Evolutionary conservation across 2,797 vertebrate species (phyloP), one percentile per base, ranked within the genome.

Genomic region (Brachyrhaphis roseni): DNA sequence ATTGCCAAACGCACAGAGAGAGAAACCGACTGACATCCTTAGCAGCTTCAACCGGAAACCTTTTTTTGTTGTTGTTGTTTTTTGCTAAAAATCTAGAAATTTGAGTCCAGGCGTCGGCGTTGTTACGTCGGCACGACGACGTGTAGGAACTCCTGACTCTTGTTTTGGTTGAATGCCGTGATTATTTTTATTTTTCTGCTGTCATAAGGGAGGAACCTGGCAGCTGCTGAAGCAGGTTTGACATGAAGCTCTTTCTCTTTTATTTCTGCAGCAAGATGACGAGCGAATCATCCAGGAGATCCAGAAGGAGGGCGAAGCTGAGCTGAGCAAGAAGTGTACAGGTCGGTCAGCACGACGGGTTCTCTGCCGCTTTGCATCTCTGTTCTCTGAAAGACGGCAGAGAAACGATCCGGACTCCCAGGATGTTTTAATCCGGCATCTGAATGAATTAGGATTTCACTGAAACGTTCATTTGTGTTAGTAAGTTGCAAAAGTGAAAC

Each of bases 241-340:
- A 16, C 59, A 36, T 36, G 15, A 36, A 16, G 10, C 26, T 13
- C 68, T 53, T 59, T 59, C 31, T 64, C 57, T 41, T 73, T 1
- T 76, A 78, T 70, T 23, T 84, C 70, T 87, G 76, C 89, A 99
- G 98, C 97, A 98, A 93, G 98, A 99, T 2, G 98, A 99, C 0
- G 97, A 99, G 94, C 97, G 97, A 84, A 96, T 98, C 72, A 99
- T 99, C 77, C 97, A 98, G 89, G 97, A 98, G 80, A 98, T 99
- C 90, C 98, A 98, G 93, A 98, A 96, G 82, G 97, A 98, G 71
- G 98, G 97, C 0, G 98, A 99, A 91, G 97, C 97, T 0, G 97
- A 98, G 75, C 97, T 99, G 71, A 98, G 93, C 85, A 97, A 97
- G 88, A 98, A 97, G 86, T 96, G 92, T 2, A 91, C 97, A 94